Evolutionary conservation across 2,797 vertebrate species (phyloP).

Genomic region (Cirrhinus mrigala): DNA sequence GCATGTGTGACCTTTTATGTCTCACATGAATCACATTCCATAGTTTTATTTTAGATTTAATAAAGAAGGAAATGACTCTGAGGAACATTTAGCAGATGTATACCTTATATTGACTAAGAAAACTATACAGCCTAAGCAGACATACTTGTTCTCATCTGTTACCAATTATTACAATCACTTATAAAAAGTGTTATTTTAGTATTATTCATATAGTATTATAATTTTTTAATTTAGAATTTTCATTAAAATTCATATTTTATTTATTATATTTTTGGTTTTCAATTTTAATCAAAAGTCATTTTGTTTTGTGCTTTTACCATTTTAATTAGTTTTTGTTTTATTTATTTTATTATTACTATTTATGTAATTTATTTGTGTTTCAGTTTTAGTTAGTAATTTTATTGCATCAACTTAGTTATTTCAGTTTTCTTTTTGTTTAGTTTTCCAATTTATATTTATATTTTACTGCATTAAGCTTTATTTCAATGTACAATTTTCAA

Average conservation of each 20-base stretch:
- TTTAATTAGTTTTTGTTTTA: neutral
- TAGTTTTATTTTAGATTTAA: conserved; percentile 34
- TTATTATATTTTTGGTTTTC: neutral
- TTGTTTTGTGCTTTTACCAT: neutral
- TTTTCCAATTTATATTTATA: too few relatives aligned
- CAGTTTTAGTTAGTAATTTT: neutral
- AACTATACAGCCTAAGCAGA: neutral
- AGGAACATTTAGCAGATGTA: conserved; percentile 27
- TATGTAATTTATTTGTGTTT: too few relatives aligned
- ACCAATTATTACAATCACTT: neutral
- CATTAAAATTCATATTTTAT: neutral
- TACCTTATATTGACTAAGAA: neutral
- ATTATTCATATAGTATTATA: neutral
- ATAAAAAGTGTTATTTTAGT: neutral
- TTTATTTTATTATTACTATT: neutral
- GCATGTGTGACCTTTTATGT: conserved; percentile 53
- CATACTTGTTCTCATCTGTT: neutral
- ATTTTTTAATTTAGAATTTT: neutral
- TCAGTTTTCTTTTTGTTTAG: too few relatives aligned
- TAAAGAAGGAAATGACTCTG: conserved; percentile 16
- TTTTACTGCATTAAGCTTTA: too few relatives aligned
- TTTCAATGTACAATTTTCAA: too few relatives aligned
- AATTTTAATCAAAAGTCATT: neutral
- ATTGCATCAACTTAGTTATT: too few relatives aligned
- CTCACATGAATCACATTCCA: conserved; percentile 39